Conservation (phyloP, 2,113 vertebrate genomes). For the Xenopus laevis region DNA sequence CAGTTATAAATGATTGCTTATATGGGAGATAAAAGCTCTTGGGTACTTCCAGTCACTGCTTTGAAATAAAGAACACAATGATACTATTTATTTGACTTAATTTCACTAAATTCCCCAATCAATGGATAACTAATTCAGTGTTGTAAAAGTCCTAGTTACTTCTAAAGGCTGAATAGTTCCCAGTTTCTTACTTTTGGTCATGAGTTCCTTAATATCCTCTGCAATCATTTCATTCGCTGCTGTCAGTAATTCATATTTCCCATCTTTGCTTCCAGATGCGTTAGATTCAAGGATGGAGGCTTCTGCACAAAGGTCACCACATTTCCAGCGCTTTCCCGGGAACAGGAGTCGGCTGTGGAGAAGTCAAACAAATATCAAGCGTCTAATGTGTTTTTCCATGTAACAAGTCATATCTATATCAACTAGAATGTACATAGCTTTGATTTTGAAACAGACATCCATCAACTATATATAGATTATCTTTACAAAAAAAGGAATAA, state of each 20-base stretch:
- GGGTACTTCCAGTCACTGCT: too few species aligned
- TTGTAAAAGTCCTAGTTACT: too few species aligned
- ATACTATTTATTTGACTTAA: too few species aligned
- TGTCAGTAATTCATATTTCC: slow-evolving; percentile 89
- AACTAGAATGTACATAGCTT: not conserved
- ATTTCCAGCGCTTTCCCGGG: slow-evolving; percentile 79
- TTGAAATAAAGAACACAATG: too few species aligned
- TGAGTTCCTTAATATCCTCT: slow-evolving; percentile 85
- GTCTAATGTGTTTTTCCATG: not conserved
- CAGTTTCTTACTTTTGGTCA: slow-evolving; percentile 74
- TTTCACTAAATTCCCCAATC: too few species aligned
- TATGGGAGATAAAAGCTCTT: too few species aligned
- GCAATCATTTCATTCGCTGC: slow-evolving; percentile 82
- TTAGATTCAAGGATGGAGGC: slow-evolving; percentile 57
- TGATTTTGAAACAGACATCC: too few species aligned
- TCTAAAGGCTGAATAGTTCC: too few species aligned
- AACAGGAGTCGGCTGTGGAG: slow-evolving; percentile 83
- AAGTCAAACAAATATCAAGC: not conserved
- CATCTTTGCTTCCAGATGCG: slow-evolving; percentile 76
- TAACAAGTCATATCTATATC: not conserved
- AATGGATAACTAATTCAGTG: too few species aligned
- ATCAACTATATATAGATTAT: too few species aligned
- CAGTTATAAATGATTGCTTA: too few species aligned
- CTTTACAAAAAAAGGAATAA: too few species aligned
- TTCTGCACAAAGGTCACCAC: slow-evolving; percentile 58